Percentiles rank a stretch among this genome's conserved stretches.
phyloP scores from a whole-genome alignment of 2,888 invertebrate species.

The Caenorhabditis sp. region DNA sequence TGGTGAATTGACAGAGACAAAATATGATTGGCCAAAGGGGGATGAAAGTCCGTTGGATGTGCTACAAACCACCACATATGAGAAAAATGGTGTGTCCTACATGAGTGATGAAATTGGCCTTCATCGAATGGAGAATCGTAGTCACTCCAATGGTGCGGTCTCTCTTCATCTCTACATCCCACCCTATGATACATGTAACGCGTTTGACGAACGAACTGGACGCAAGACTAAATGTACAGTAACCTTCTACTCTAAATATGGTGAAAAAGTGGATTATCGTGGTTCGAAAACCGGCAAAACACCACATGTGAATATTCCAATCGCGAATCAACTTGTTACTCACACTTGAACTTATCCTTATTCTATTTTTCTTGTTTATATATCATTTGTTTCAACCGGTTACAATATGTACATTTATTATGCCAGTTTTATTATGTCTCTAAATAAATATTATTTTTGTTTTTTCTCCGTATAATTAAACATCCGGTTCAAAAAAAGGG shows the following conservation, averaged over 20 bases:
- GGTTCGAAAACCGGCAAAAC: constrained; percentile 31
- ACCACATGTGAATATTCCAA: not conserved
- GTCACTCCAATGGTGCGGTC: constrained; percentile 86
- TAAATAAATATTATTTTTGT: constrained; percentile 12
- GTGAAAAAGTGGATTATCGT: constrained; percentile 59
- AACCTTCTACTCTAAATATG: constrained; percentile 67
- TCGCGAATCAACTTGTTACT: not conserved
- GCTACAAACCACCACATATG: constrained; percentile 78
- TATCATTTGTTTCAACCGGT: not conserved
- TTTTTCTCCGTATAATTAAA: no score
- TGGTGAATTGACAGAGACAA: constrained; percentile 84
- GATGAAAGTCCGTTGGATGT: constrained; percentile 77
- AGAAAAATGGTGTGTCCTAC: constrained; percentile 85
- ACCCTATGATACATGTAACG: constrained; percentile 85
- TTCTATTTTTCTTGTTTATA: not conserved
- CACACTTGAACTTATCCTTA: no score
- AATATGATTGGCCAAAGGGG: constrained; percentile 82
- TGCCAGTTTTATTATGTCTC: constrained; percentile 15
- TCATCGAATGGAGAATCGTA: constrained; percentile 93
- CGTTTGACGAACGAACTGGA: constrained; percentile 81
- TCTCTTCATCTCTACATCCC: constrained; percentile 94
- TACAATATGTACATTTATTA: constrained; percentile 10
- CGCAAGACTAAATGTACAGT: constrained; percentile 52
- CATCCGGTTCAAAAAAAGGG: no score
- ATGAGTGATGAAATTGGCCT: constrained; percentile 94